Conservation (phyloP, 2,797 vertebrate species). For the Thalassophryne amazonica region DNA sequence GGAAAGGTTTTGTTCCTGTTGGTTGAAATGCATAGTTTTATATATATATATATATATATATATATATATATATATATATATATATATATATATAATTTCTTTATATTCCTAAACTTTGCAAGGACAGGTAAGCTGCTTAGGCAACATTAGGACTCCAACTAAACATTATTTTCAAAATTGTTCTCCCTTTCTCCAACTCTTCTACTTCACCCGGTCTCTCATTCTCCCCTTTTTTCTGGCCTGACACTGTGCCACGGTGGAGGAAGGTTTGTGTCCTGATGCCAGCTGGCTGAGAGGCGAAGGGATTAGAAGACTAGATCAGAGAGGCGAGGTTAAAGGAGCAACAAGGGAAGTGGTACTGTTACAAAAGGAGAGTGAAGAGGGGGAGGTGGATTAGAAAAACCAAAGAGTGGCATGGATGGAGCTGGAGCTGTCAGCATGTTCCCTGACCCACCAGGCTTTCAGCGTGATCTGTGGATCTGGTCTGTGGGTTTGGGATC, state of each 20-base stretch:
- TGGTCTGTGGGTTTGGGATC: conserved; percentile 36
- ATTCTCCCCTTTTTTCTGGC: conserved; percentile 36
- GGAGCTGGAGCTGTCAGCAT: conserved; percentile 39
- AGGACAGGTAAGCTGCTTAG: no score
- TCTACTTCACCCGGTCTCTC: conserved; percentile 17
- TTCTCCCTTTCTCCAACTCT: conserved; percentile 9
- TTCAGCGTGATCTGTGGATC: conserved; percentile 36
- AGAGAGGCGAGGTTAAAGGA: conserved; percentile 48
- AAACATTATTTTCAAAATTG: no score
- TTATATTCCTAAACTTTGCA: no score
- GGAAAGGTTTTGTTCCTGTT: no score
- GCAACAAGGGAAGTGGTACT: conserved; percentile 25
- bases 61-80: no score
- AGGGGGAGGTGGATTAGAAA: conserved; percentile 28
- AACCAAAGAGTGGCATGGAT: conserved; percentile 14
- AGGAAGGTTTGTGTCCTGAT: conserved; percentile 40
- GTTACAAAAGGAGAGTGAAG: conserved; percentile 6
- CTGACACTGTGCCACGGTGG: conserved; percentile 45
- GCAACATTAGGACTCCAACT: no score
- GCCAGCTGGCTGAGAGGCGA: conserved; percentile 48
- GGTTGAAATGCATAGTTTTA: no score
- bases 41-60: no score
- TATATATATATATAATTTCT: no score
- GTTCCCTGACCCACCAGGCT: conserved; percentile 7
- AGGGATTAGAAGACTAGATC: conserved; percentile 42